These are phyloP conservation scores for Lycaon pictus DNA, from an alignment of 2,113 vertebrate species.

Conservation along the genomic window DNA sequence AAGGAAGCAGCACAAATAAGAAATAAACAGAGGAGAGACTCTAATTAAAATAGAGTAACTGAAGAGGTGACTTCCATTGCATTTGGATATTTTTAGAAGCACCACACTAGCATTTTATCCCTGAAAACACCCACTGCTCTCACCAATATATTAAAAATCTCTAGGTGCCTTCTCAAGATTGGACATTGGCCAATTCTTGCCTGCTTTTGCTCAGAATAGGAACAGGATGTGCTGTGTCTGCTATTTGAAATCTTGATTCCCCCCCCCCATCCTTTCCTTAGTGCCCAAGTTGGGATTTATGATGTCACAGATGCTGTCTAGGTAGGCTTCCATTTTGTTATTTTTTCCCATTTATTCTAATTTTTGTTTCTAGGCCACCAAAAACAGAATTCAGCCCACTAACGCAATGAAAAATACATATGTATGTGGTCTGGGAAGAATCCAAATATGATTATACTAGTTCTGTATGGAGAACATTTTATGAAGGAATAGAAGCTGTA, in stretches of 20 bases:
- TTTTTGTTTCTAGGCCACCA: constrained; percentile 52
- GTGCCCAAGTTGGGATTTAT: background rate
- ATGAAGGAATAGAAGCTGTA: constrained; percentile 65
- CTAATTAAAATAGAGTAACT: constrained; percentile 74
- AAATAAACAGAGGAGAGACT: constrained; percentile 68
- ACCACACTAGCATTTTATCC: constrained; percentile 71
- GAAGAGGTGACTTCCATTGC: constrained; percentile 64
- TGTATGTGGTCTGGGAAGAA: constrained; percentile 33
- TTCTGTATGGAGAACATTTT: constrained; percentile 68
- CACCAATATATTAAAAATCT: constrained; percentile 74
- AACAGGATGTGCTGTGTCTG: constrained; percentile 60
- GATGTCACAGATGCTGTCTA: constrained; percentile 37
- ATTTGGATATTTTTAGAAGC: constrained; percentile 77
- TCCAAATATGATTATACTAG: constrained; percentile 53
- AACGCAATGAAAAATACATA: constrained; percentile 6
- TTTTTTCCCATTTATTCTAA: constrained; percentile 32
- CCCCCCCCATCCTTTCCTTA: constrained; percentile 27
- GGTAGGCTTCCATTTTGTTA: constrained; percentile 51
- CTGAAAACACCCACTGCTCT: constrained; percentile 64
- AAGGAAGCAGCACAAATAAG: constrained; percentile 63
- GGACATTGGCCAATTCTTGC: constrained; percentile 62
- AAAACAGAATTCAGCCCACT: constrained; percentile 37
- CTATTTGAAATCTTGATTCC: constrained; percentile 61
- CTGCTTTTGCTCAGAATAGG: constrained; percentile 69
- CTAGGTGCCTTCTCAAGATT: constrained; percentile 66